Conservation (phyloP, 1,140 invertebrate genomes). For the Caenorhabditis briggsae region DNA sequence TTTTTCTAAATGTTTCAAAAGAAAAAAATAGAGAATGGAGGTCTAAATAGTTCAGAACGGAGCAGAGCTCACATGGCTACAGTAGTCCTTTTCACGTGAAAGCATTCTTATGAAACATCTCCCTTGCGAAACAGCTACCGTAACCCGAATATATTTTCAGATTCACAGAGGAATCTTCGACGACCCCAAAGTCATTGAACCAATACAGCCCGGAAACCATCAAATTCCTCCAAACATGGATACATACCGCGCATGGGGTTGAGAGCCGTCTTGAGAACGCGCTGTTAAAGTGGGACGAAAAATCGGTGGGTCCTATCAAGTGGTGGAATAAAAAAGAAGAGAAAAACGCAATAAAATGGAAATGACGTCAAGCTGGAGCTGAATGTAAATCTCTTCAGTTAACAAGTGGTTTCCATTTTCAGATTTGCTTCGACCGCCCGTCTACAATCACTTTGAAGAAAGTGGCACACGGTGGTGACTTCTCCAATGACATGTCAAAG, state of each 20-base stretch:
- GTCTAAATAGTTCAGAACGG: too few relatives aligned
- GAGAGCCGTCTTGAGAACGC: slow-evolving; percentile 39
- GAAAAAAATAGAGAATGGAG: not conserved
- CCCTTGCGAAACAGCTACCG: too few relatives aligned
- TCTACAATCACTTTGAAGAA: not conserved
- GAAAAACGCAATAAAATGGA: not conserved
- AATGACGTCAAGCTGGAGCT: not conserved
- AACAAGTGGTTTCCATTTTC: not conserved
- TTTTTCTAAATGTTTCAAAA: not conserved
- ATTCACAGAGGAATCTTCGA: not conserved
- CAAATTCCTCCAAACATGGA: slow-evolving; percentile 18
- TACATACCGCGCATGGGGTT: slow-evolving; percentile 16
- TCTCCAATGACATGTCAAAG: not conserved
- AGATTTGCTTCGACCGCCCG: slow-evolving; percentile 48
- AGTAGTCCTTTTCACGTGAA: too few relatives aligned
- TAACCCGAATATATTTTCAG: not conserved
- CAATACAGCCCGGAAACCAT: slow-evolving; percentile 16
- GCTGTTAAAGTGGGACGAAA: slow-evolving; percentile 38
- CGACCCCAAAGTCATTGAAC: not conserved
- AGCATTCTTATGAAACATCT: too few relatives aligned
- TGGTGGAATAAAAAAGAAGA: not conserved
- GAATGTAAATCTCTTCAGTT: too few relatives aligned
- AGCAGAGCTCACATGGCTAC: too few relatives aligned
- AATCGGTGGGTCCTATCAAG: not conserved
- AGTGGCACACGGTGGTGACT: not conserved